Evolutionary conservation across 2,888 invertebrate genomes (phyloP).

Genomic region (Cryptus armator): DNA sequence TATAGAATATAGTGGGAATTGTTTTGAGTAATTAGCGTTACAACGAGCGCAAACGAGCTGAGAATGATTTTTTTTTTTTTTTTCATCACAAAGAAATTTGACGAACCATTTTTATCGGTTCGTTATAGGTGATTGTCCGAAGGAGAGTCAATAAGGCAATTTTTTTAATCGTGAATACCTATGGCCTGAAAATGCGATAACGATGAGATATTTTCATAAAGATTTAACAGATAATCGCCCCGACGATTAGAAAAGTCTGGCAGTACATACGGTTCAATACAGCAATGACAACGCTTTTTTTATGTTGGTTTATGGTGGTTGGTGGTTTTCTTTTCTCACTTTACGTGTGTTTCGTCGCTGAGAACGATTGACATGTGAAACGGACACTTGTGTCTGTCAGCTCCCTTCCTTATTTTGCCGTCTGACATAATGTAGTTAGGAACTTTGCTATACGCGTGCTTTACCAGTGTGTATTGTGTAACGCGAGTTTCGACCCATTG

Average conservation of each 20-base stretch:
- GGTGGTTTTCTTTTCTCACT: slow-evolving; percentile 24
- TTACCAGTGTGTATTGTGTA: not conserved
- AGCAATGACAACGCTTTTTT: slow-evolving; percentile 46
- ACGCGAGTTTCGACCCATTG: slow-evolving; percentile 2
- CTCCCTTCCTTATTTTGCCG: slow-evolving; percentile 38
- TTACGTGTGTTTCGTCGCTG: slow-evolving; percentile 14
- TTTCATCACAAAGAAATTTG: not conserved
- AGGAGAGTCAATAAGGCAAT: slow-evolving; percentile 3
- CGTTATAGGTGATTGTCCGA: not conserved
- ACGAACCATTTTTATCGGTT: slow-evolving; percentile 10
- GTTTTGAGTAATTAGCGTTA: slow-evolving; percentile 28
- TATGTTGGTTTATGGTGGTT: slow-evolving; percentile 22
- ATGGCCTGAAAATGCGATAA: slow-evolving; percentile 19
- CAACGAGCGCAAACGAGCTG: slow-evolving; percentile 30
- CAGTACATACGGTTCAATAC: not conserved
- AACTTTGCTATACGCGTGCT: not conserved
- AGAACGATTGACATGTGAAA: slow-evolving; percentile 82
- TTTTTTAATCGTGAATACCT: not conserved
- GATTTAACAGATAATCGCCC: slow-evolving; percentile 28
- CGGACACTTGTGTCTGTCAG: slow-evolving; percentile 78
- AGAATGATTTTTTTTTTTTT: slow-evolving; percentile 25
- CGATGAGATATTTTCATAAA: slow-evolving; percentile 44
- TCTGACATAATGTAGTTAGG: slow-evolving; percentile 28
- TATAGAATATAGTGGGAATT: slow-evolving; percentile 38
- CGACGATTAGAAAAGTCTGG: not conserved